A percentile compares a stretch with the other conserved stretches of the same genome.
phyloP scores from a whole-genome alignment of 2,888 invertebrate genomes.

The Acholoe squamosa region DNA sequence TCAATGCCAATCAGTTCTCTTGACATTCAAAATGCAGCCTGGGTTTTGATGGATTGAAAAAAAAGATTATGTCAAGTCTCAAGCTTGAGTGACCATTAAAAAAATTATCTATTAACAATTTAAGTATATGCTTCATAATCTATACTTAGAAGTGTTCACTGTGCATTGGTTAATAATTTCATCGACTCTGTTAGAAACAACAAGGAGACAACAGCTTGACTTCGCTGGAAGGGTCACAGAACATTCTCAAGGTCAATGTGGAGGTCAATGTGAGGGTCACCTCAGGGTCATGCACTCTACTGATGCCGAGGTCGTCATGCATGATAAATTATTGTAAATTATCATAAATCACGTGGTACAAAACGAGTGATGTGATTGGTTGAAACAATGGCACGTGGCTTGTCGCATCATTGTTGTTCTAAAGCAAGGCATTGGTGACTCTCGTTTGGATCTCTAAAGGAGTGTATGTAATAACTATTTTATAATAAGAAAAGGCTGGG shows the following conservation, averaged over 20 bases:
- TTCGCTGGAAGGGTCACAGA: not conserved
- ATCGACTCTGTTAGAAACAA: not conserved
- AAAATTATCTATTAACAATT: no score
- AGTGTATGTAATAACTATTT: not conserved
- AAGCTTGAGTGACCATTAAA: no score
- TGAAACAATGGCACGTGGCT: slow-evolving; percentile 11
- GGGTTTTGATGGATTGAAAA: no score
- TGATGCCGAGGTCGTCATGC: slow-evolving; percentile 51
- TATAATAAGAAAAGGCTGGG: not conserved
- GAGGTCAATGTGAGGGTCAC: slow-evolving; percentile 21
- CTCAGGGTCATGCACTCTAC: slow-evolving; percentile 34
- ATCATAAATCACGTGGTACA: slow-evolving; percentile 22
- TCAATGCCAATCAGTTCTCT: no score
- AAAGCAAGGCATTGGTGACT: not conserved
- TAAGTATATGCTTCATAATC: no score
- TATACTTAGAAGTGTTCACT: no score
- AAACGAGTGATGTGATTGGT: slow-evolving; percentile 26
- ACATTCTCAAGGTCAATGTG: slow-evolving; percentile 41
- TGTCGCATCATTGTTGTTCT: slow-evolving; percentile 6
- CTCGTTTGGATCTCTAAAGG: not conserved
- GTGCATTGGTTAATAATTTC: no score
- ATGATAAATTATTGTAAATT: not conserved
- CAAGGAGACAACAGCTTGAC: slow-evolving; percentile 26
- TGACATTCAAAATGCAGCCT: no score
- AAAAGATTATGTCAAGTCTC: no score